A percentile compares a stretch with the other conserved stretches of the same genome.
These are phyloP conservation scores for Elmis aenea DNA, from an alignment of 2,888 invertebrate species.

Conservation along the genomic window DNA sequence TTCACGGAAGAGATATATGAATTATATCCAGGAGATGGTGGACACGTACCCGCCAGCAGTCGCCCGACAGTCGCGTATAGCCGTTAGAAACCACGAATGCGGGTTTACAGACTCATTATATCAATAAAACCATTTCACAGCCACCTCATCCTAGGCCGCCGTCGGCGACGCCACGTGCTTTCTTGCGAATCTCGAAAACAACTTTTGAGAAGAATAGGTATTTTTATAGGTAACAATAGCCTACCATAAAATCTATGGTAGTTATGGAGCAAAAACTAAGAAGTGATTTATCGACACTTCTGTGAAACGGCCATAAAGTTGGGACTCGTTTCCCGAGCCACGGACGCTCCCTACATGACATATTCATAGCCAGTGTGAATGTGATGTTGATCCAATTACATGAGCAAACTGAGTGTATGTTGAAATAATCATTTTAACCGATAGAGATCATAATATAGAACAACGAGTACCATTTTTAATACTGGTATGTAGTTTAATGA, in stretches of 20 bases:
- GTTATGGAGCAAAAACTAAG: constrained; percentile 34
- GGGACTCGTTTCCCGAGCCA: constrained; percentile 9
- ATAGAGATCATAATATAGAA: too few species aligned
- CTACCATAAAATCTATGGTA: constrained; percentile 38
- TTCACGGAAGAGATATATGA: constrained; percentile 14
- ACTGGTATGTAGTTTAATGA: too few species aligned
- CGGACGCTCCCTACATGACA: neutral
- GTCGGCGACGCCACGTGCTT: constrained; percentile 30
- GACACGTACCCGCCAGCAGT: constrained; percentile 26
- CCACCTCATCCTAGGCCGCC: constrained; percentile 27
- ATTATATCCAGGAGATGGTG: constrained; percentile 13
- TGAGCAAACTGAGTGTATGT: too few species aligned
- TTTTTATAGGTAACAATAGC: constrained; percentile 44
- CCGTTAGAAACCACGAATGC: constrained; percentile 17
- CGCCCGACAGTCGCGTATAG: constrained; percentile 28
- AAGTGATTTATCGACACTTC: constrained; percentile 35
- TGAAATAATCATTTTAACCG: constrained; percentile 16
- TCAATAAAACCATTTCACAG: constrained; percentile 35
- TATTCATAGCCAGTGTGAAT: constrained; percentile 6
- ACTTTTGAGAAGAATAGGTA: constrained; percentile 37
- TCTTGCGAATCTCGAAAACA: constrained; percentile 37
- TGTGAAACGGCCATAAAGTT: constrained; percentile 13
- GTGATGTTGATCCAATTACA: constrained; percentile 18
- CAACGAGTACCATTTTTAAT: too few species aligned
- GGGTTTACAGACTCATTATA: constrained; percentile 29